These are phyloP conservation scores for Synergus umbraculus DNA, from an alignment of 2,888 invertebrate genomes.

Conservation along the genomic window DNA sequence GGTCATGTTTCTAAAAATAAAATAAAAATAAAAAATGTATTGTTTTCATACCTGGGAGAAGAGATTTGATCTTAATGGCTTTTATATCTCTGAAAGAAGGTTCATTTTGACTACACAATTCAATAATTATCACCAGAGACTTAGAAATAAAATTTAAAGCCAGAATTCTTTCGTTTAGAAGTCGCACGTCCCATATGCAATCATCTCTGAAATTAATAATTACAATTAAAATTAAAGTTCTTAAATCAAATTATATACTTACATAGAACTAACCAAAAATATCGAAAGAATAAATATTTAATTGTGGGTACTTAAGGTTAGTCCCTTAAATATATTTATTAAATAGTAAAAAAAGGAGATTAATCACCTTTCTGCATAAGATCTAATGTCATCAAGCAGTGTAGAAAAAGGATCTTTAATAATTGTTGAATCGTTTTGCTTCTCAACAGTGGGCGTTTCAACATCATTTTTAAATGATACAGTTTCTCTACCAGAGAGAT, in stretches of 20 bases:
- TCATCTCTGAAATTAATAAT: constrained; percentile 60
- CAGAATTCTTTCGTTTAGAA: constrained; percentile 57
- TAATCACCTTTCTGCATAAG: background rate
- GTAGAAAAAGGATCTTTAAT: background rate
- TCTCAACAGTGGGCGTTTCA: background rate
- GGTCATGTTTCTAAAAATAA: no score
- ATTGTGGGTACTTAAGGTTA: no score
- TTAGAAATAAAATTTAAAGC: constrained; percentile 64
- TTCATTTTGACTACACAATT: constrained; percentile 51
- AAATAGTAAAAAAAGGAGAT: background rate
- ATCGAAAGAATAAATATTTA: no score
- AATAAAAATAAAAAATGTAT: background rate
- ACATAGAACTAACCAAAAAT: no score
- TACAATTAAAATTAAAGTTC: constrained; percentile 3
- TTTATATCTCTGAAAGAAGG: constrained; percentile 48
- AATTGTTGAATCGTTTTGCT: background rate
- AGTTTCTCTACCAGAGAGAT: background rate
- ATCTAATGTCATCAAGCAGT: background rate
- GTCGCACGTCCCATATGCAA: constrained; percentile 64
- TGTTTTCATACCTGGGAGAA: constrained; percentile 57
- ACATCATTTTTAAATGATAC: background rate
- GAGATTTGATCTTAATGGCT: constrained; percentile 60
- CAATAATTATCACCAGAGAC: constrained; percentile 62
- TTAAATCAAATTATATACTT: no score
- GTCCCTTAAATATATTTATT: background rate